These are phyloP conservation scores for Drosophila kambysellisi DNA, from an alignment of 2,888 invertebrate genomes.

Conservation along the genomic window DNA sequence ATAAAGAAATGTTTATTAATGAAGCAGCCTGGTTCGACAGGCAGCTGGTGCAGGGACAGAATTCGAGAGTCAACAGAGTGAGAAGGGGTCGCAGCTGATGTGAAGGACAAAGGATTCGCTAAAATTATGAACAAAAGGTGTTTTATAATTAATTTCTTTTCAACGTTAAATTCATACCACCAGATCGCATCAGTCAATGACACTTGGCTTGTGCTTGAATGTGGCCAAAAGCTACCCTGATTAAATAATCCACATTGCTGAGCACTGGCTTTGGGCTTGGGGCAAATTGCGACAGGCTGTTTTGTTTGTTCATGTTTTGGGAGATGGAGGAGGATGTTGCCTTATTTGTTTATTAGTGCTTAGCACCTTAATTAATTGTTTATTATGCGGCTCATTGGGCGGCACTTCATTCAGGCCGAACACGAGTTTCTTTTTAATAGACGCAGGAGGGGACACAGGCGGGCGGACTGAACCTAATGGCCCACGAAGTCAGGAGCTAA, in stretches of 20 bases:
- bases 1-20: conserved; percentile 47
- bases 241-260: conserved; percentile 21
- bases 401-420: conserved; percentile 21
- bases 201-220: conserved; percentile 30
- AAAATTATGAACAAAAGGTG: conserved; percentile 64
- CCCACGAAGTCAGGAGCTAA: conserved; percentile 32
- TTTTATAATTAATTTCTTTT: conserved; percentile 68
- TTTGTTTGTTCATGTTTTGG: background rate
- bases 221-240: background rate
- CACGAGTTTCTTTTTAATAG: conserved; percentile 13
- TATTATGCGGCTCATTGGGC: conserved; percentile 65
- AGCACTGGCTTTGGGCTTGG: background rate
- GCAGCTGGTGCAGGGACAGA: background rate
- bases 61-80: background rate
- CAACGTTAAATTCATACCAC: conserved; percentile 15
- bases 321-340: conserved; percentile 4
- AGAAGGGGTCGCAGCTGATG: background rate
- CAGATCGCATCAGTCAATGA: conserved; percentile 42
- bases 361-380: conserved; percentile 66
- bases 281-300: background rate
- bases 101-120: conserved; percentile 27
- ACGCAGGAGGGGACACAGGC: background rate
- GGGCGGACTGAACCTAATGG: conserved; percentile 37
- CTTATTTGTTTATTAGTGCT: conserved; percentile 50
- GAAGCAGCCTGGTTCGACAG: conserved; percentile 35